Evolutionary conservation across 2,113 vertebrate genomes (phyloP).

Genomic region (Sphaerodactylus townsendi): DNA sequence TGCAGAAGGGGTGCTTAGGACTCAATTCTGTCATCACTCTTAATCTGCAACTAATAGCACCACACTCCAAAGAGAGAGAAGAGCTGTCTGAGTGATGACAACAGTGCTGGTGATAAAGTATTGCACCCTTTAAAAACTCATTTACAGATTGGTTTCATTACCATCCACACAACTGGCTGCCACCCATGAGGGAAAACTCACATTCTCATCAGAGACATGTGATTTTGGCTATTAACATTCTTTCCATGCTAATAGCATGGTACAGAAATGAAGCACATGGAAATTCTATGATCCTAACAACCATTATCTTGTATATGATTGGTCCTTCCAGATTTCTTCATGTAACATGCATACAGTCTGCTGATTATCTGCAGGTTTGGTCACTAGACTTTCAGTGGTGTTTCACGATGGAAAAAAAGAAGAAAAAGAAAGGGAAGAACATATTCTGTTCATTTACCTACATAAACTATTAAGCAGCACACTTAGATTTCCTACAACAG

Average conservation of each 20-base stretch:
- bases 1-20: slow-evolving; percentile 63
- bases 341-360: slow-evolving; percentile 56
- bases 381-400: slow-evolving; percentile 37
- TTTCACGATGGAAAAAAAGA: slow-evolving; percentile 26
- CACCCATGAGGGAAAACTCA: slow-evolving; percentile 62
- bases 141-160: slow-evolving; percentile 85
- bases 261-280: slow-evolving; percentile 56
- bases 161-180: slow-evolving; percentile 71
- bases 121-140: slow-evolving; percentile 86
- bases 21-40: slow-evolving; percentile 79
- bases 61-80: slow-evolving; percentile 71
- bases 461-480: not conserved
- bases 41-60: slow-evolving; percentile 77
- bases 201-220: slow-evolving; percentile 68
- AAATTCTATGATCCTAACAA: slow-evolving; percentile 59
- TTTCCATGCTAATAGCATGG: slow-evolving; percentile 73
- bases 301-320: slow-evolving; percentile 59
- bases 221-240: slow-evolving; percentile 65
- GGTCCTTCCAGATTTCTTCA: slow-evolving; percentile 60
- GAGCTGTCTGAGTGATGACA: slow-evolving; percentile 74
- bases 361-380: slow-evolving; percentile 58
- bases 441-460: slow-evolving; percentile 14
- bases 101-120: slow-evolving; percentile 75
- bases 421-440: not conserved
- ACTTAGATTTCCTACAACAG: not conserved